Evolutionary conservation across 30 jellyfish, hydroid and myxozoan species (phyloP), one percentile per base, ranked within the genome.

Genomic region (Hydractinia symbiolongicarpus): DNA sequence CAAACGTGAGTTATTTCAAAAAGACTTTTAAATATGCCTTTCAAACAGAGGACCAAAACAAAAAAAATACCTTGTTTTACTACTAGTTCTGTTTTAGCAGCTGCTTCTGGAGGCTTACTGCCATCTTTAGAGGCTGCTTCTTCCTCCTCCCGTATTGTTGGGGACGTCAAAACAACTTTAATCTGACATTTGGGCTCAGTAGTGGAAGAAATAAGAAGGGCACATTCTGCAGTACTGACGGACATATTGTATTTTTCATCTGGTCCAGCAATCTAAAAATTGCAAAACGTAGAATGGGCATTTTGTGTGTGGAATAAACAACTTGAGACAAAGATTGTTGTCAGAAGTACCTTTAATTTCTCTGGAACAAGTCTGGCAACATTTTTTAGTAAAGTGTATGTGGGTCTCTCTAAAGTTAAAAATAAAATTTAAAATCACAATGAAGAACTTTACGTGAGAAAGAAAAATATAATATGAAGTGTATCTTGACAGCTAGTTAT

Each of bases 111-210:
- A 64, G 74, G 19, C 40, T 44, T 21, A 8, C 21, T 55, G 53
- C 6, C 81, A 21, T 55, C 56, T 60, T 77, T 61, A 5, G 16
- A 20, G 8, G 55, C 92, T n/a, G 87, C 89, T 6, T 50, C 95
- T 20, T 76, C 89, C 30, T 80, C 95, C 21, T 93, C 96, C 55
- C 98, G 70, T 84, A 87, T 78, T 16, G 78, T 94, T 14, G 96
- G 98, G 19, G 98, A 93, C 40, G 98, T 93, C 44, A 93, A 82
- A 9, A 50, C 76, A 72, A 93, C 82, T 50, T 82, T 77, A 17
- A 93, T 95, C 57, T 84, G 60, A 69, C 96, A 88, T 73, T 62
- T 72, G 20, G 98, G 98, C 53, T 88, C 98, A 9, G 88, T 55
- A 44, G 89, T 86, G 13, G 98, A 78, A 15, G 93, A 10, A 6